Evolutionary conservation across 2,113 vertebrate genomes (phyloP).

Genomic region (Ramphastos sulfuratus): DNA sequence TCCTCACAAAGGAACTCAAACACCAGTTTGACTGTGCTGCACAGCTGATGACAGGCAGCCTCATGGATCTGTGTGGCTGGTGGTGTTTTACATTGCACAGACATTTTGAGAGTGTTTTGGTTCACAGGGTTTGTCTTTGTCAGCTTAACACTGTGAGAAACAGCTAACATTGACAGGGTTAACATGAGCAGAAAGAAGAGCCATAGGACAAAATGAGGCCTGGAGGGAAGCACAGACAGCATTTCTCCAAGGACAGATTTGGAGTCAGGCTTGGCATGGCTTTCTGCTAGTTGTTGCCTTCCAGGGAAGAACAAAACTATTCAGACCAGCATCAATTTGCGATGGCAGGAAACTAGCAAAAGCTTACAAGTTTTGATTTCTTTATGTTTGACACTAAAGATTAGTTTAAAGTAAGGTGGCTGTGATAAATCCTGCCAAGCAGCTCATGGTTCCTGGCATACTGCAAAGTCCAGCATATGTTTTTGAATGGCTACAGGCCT

Average conservation of each 20-base stretch:
- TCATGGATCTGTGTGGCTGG: not conserved
- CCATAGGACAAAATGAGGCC: not conserved
- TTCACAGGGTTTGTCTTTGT: not conserved
- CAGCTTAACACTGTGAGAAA: not conserved
- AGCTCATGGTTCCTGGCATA: not conserved
- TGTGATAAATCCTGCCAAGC: not conserved
- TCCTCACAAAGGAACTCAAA: not conserved
- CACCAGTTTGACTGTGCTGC: not conserved
- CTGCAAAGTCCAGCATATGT: rapidly evolving
- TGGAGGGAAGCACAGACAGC: not conserved
- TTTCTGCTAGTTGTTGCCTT: not conserved
- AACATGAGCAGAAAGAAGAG: not conserved
- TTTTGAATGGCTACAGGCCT: not conserved
- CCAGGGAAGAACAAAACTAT: not conserved
- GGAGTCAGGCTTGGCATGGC: not conserved
- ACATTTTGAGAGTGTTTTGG: not conserved
- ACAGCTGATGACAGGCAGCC: not conserved
- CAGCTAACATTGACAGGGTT: not conserved
- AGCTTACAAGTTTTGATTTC: not conserved
- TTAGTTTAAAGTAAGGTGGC: not conserved
- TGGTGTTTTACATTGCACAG: not conserved
- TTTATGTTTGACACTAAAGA: not conserved
- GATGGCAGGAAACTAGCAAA: not conserved
- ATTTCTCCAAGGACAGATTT: not conserved
- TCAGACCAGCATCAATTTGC: not conserved